phyloP scores from a whole-genome alignment of 2,113 vertebrate genomes.

The Nettapus auritus region DNA sequence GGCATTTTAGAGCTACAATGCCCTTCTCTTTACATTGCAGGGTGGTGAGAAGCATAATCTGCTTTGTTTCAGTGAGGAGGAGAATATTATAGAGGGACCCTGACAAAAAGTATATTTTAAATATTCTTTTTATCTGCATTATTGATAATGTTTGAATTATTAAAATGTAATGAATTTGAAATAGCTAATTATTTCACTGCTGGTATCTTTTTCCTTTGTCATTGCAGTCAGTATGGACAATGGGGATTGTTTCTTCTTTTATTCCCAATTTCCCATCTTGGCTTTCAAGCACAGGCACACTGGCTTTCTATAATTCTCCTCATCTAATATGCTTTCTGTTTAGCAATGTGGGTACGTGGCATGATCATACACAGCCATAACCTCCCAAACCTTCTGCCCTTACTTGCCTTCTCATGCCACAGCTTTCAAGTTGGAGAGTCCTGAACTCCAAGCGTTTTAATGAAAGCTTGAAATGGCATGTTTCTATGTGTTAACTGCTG shows the following conservation, averaged over 20 bases:
- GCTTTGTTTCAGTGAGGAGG: neutral
- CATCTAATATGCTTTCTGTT: neutral
- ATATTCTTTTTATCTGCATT: neutral
- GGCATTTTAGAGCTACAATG: neutral
- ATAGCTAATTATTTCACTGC: conserved; percentile 15
- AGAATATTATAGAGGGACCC: neutral
- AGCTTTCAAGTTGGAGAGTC: neutral
- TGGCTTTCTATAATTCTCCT: neutral
- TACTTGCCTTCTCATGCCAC: neutral
- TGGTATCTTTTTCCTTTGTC: neutral
- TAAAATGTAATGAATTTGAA: conserved; percentile 8
- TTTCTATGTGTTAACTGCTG: neutral
- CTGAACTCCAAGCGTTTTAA: neutral
- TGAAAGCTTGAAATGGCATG: neutral
- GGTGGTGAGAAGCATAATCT: neutral
- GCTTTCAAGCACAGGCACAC: neutral
- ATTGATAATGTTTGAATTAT: conserved; percentile 24
- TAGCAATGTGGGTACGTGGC: neutral
- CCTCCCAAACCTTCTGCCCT: neutral
- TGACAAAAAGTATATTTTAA: neutral
- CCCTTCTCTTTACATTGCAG: neutral
- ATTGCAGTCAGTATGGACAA: neutral
- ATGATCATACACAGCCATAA: neutral
- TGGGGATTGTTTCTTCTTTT: neutral
- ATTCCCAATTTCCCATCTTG: neutral